phyloP scores from a whole-genome alignment of 2,888 invertebrate genomes.

The Piscicola geometra region DNA sequence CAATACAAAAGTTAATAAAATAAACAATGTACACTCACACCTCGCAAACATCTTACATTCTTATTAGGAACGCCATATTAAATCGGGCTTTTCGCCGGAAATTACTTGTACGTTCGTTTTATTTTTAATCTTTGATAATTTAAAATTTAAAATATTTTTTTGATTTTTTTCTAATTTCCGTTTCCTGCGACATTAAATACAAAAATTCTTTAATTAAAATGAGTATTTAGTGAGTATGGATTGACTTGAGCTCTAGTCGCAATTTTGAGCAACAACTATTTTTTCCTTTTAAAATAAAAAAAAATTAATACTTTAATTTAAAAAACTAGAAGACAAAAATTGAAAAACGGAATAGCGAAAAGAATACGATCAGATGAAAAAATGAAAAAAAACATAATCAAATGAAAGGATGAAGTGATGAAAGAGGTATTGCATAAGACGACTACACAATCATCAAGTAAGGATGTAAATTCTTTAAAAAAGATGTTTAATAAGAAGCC shows the following conservation, averaged over 20 bases:
- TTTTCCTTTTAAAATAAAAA: no score
- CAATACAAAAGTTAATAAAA: no score
- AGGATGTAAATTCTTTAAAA: not conserved
- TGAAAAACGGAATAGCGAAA: no score
- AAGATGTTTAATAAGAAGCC: no score
- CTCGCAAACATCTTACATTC: no score
- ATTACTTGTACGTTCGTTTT: constrained; percentile 9
- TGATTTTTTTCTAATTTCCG: not conserved
- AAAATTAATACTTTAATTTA: no score
- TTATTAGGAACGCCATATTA: not conserved
- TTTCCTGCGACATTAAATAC: not conserved
- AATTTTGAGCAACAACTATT: no score
- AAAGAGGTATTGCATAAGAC: not conserved
- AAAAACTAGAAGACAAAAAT: no score
- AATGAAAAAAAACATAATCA: not conserved
- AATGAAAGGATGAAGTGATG: constrained; percentile 1
- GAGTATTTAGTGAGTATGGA: no score
- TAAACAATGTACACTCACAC: no score
- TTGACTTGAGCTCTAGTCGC: no score
- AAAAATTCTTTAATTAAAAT: not conserved
- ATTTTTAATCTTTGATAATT: not conserved
- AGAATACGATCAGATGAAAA: not conserved
- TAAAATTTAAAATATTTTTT: not conserved
- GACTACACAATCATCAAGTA: not conserved
- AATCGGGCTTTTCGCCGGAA: constrained; percentile 1